A percentile compares a stretch with the other conserved stretches of the same genome.
These are phyloP conservation scores for Solenopsis invicta DNA, from an alignment of 1,140 invertebrate species.

Conservation along the genomic window DNA sequence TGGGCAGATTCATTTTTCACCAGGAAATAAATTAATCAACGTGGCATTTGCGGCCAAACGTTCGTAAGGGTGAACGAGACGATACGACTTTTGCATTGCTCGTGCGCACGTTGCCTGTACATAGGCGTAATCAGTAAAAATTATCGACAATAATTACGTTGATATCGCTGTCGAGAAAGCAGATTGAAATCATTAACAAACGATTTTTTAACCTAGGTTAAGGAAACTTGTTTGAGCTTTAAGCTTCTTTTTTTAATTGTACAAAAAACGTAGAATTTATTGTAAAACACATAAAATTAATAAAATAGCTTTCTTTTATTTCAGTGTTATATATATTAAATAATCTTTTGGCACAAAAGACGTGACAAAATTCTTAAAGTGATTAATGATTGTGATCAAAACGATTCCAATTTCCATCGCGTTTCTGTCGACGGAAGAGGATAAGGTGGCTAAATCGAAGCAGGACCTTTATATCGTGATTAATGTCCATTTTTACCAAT, in stretches of 20 bases:
- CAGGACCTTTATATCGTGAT: not conserved
- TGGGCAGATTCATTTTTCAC: constrained; percentile 85
- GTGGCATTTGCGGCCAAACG: constrained; percentile 47
- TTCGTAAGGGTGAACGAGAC: constrained; percentile 43
- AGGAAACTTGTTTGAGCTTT: not conserved
- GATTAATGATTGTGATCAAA: not conserved
- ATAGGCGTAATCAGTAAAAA: constrained; percentile 38
- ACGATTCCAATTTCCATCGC: not conserved
- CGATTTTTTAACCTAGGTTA: constrained; percentile 17
- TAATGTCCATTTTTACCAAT: not conserved
- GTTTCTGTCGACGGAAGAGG: not conserved
- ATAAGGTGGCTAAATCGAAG: not conserved
- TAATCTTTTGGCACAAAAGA: not conserved
- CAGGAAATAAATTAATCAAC: constrained; percentile 12
- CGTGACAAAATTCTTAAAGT: not conserved
- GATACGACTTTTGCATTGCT: constrained; percentile 9
- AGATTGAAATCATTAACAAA: not conserved
- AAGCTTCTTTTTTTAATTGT: not conserved
- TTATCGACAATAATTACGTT: not conserved
- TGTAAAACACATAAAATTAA: not conserved
- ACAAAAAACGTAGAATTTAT: not conserved
- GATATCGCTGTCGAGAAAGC: not conserved
- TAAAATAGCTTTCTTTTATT: not conserved
- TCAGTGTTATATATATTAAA: not conserved
- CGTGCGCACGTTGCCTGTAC: not conserved